A percentile compares a stretch with the other conserved stretches of the same genome.
Conservation (phyloP, 2,113 vertebrate species). For the Daboia siamensis region DNA sequence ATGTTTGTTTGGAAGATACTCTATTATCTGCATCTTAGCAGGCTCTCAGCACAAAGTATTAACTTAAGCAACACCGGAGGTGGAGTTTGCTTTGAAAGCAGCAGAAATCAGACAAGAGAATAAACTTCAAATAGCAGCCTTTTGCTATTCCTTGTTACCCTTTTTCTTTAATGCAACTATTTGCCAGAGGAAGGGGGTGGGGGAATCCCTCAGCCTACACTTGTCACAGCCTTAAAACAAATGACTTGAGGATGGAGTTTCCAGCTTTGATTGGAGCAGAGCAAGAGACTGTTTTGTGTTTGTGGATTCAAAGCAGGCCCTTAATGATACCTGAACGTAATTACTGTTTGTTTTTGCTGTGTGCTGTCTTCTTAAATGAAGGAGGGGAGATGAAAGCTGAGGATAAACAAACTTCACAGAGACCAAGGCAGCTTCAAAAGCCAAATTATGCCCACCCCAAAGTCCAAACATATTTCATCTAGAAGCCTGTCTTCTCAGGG, state of each 20-base stretch:
- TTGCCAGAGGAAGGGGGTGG: neutral
- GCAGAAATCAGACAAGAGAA: slow-evolving; percentile 9
- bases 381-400: slow-evolving; percentile 42
- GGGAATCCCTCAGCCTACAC: slow-evolving; percentile 30
- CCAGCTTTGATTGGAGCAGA: slow-evolving; percentile 42
- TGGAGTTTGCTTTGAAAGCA: neutral
- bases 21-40: slow-evolving; percentile 9
- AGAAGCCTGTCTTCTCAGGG: slow-evolving; percentile 31
- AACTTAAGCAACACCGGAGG: neutral
- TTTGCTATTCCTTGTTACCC: slow-evolving; percentile 30
- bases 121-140: slow-evolving; percentile 34
- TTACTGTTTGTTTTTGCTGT: slow-evolving; percentile 57
- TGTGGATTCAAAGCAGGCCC: slow-evolving; percentile 61
- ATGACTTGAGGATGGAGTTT: slow-evolving; percentile 51
- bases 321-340: slow-evolving; percentile 57
- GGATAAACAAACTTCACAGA: slow-evolving; percentile 58
- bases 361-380: slow-evolving; percentile 47
- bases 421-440: slow-evolving; percentile 50
- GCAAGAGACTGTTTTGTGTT: slow-evolving; percentile 33
- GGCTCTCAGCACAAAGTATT: neutral
- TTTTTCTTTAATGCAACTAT: slow-evolving; percentile 31
- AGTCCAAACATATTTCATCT: slow-evolving; percentile 37
- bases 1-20: slow-evolving; percentile 25
- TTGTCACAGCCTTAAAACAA: slow-evolving; percentile 25
- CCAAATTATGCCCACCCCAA: slow-evolving; percentile 43